A percentile compares a stretch with the other conserved stretches of the same genome.
Evolutionary conservation across 2,888 invertebrate species (phyloP).

Genomic region (Dinocampus coccinellae): DNA sequence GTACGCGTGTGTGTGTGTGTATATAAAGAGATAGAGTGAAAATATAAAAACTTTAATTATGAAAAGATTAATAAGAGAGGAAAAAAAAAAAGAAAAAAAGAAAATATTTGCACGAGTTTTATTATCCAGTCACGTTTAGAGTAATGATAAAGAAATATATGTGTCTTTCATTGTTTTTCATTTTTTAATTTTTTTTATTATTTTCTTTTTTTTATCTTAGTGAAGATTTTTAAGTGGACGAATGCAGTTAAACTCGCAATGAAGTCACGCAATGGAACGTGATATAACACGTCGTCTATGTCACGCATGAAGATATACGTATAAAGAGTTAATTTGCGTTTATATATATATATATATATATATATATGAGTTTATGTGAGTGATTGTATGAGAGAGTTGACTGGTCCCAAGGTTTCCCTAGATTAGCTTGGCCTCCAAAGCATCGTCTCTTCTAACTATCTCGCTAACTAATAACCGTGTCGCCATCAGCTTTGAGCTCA

Average conservation of each 20-base stretch:
- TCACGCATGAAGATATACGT: slow-evolving; percentile 15
- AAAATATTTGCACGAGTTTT: neutral
- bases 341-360: neutral
- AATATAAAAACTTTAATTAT: neutral
- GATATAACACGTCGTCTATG: slow-evolving; percentile 24
- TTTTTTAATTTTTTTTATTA: neutral
- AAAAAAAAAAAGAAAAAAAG: too few relatives aligned
- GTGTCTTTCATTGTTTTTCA: neutral
- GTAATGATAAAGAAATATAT: neutral
- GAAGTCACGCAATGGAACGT: slow-evolving; percentile 25
- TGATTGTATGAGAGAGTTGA: neutral
- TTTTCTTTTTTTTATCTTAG: neutral
- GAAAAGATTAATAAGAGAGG: too few relatives aligned
- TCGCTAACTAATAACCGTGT: slow-evolving; percentile 31
- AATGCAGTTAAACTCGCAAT: neutral
- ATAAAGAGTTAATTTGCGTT: slow-evolving; percentile 15
- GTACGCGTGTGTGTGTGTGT: too few relatives aligned
- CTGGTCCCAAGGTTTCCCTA: slow-evolving; percentile 30
- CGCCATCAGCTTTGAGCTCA: slow-evolving; percentile 21
- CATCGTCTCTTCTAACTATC: slow-evolving; percentile 20
- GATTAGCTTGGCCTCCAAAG: slow-evolving; percentile 36
- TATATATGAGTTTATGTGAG: neutral
- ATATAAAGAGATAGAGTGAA: too few relatives aligned
- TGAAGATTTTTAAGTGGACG: slow-evolving; percentile 5
- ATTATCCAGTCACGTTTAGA: neutral